Conservation (phyloP, 2,113 vertebrate genomes). For the Psephotus haematonotus region DNA sequence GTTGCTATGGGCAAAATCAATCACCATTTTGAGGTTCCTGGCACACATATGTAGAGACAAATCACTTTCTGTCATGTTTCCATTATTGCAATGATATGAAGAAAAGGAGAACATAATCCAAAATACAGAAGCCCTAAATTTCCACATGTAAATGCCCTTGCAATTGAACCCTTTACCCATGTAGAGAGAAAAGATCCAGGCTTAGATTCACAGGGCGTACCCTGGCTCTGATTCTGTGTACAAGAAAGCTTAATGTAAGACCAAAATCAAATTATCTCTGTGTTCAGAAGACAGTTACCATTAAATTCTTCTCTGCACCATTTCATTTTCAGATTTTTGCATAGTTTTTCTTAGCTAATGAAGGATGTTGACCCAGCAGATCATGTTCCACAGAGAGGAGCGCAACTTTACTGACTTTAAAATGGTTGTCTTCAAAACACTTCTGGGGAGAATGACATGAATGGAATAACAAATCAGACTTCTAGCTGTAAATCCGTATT, state of each 20-base stretch:
- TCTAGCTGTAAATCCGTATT: background rate
- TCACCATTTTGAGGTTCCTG: background rate
- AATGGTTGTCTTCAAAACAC: conserved; percentile 1
- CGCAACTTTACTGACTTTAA: background rate
- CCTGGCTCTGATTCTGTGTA: background rate
- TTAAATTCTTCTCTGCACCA: background rate
- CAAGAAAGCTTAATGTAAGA: conserved; percentile 2
- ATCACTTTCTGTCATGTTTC: background rate
- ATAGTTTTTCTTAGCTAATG: conserved; percentile 27
- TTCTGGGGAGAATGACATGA: background rate
- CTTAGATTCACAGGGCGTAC: background rate
- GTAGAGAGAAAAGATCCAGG: background rate
- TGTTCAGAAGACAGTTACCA: background rate
- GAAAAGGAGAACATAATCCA: background rate
- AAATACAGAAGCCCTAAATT: background rate
- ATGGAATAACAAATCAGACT: background rate
- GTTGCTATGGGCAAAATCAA: background rate
- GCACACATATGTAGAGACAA: background rate
- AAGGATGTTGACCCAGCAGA: background rate
- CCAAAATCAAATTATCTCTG: conserved; percentile 16
- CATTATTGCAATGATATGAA: background rate
- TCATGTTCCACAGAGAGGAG: background rate
- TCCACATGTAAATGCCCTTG: background rate
- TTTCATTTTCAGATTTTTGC: conserved; percentile 9
- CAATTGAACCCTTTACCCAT: background rate